These are phyloP conservation scores for Callimorpha dominula DNA, from an alignment of 2,888 invertebrate genomes.

Conservation along the genomic window DNA sequence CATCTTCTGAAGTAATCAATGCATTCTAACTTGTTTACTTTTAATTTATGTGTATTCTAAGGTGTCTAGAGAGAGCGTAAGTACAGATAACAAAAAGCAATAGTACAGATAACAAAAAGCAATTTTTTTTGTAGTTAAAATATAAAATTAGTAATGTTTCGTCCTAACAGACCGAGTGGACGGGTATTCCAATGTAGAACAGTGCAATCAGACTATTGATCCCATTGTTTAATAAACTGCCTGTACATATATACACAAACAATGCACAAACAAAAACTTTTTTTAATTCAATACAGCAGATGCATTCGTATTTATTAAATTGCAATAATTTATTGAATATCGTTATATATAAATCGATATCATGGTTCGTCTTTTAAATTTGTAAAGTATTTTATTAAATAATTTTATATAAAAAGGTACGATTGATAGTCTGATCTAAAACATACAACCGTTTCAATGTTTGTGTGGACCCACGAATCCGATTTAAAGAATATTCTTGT, in stretches of 20 bases:
- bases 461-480: too few relatives aligned
- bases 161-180: constrained; percentile 16
- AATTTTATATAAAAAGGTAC: too few relatives aligned
- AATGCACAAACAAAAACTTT: constrained; percentile 8
- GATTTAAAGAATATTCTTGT: too few relatives aligned
- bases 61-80: too few relatives aligned
- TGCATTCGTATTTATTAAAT: not conserved
- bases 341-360: not conserved
- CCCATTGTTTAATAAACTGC: constrained; percentile 2
- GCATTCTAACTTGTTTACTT: too few relatives aligned
- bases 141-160: constrained; percentile 43
- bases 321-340: too few relatives aligned
- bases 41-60: not conserved
- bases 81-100: not conserved
- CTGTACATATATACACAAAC: not conserved
- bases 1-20: too few relatives aligned
- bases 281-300: constrained; percentile 26
- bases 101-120: not conserved
- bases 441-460: too few relatives aligned
- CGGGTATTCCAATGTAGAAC: constrained; percentile 22
- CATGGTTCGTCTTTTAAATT: not conserved
- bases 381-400: too few relatives aligned
- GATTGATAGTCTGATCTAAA: too few relatives aligned
- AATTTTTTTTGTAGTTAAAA: constrained; percentile 23
- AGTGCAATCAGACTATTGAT: constrained; percentile 20